Evolutionary conservation across 2,113 vertebrate species (phyloP), one percentile per base, ranked within the genome.

Genomic region (Genyomyrus donnyi): DNA sequence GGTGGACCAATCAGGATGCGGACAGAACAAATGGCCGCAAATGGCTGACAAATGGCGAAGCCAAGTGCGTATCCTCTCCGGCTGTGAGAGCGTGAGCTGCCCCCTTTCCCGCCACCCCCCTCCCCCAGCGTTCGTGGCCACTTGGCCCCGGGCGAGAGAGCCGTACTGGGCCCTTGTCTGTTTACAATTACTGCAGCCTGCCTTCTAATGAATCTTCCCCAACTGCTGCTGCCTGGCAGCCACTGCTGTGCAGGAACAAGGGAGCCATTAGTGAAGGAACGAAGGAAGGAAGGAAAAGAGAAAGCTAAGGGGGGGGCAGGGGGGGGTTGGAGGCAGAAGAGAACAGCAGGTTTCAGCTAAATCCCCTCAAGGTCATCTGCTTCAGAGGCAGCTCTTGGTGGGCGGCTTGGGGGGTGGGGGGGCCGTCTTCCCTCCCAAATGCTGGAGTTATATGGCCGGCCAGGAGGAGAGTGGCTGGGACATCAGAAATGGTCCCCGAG

Each of bases 131-230:
- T n/a, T n/a, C 3, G 21, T 21, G 10, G 31, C 53, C 87, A 24
- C 88, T 11, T 49, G 58, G 42, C 62, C 58, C n/a, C 39, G 42
- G 62, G 58, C 11, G 9, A 74, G 9, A 74, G n/a, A 11, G 24
- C 19, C 42, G 42, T 31, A 19, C 62, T 5, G 85, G 53, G 21
- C 53, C 56, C 53, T 87, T 87, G 94, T 94, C 94, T 96, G 95
- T 95, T 96, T 96, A 96, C 95, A 96, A 96, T 96, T 97, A 97
- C 93, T 91, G 92, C 88, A 91, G 91, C 95, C 91, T 91, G 93
- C 94, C 89, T 92, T 94, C 95, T 94, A 96, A 97, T 96, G 95
- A 97, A 96, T 97, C 95, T 95, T 95, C 96, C 94, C 94, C 94
- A 96, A 96, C 95, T 95, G 96, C 93, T 93, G 93, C 95, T 96